Percentiles rank a stretch among this genome's conserved stretches.
Evolutionary conservation across 2,888 invertebrate genomes (phyloP).

Genomic region (Epistrophe grossulariae): DNA sequence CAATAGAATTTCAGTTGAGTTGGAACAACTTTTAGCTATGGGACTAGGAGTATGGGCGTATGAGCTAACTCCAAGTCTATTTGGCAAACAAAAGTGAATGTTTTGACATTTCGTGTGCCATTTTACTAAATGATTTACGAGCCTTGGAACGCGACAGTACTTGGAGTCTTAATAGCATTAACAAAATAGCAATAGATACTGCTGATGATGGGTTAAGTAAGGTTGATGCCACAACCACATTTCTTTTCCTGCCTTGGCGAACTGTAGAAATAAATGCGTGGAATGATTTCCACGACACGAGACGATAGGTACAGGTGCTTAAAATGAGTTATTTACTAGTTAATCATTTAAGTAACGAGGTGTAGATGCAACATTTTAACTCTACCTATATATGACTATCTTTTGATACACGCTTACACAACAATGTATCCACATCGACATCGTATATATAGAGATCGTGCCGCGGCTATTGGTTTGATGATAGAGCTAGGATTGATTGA

Average conservation of each 20-base stretch:
- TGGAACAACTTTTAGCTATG: slow-evolving; percentile 6
- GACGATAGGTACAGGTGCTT: slow-evolving; percentile 53
- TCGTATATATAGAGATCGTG: slow-evolving; percentile 43
- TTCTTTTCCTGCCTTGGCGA: background rate
- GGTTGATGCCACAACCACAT: slow-evolving; percentile 27
- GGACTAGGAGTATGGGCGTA: slow-evolving; percentile 59
- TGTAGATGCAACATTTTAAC: slow-evolving; percentile 42
- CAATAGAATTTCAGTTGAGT: slow-evolving; percentile 58
- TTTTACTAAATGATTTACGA: slow-evolving; percentile 69
- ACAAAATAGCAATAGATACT: background rate
- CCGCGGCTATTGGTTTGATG: slow-evolving; percentile 36
- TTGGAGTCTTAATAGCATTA: slow-evolving; percentile 49
- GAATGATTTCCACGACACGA: slow-evolving; percentile 39
- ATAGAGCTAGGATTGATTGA: slow-evolving; percentile 11
- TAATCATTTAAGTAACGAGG: slow-evolving; percentile 59
- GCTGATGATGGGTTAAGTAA: slow-evolving; percentile 1
- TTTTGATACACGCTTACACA: slow-evolving; percentile 2
- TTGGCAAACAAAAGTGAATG: slow-evolving; percentile 65
- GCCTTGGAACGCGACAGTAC: slow-evolving; percentile 34
- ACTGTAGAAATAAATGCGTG: slow-evolving; percentile 51
- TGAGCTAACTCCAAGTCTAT: background rate
- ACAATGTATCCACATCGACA: slow-evolving; percentile 21
- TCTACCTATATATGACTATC: slow-evolving; percentile 16
- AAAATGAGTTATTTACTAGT: slow-evolving; percentile 53
- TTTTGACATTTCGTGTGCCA: slow-evolving; percentile 70